A percentile compares a stretch with the other conserved stretches of the same genome.
These are phyloP conservation scores for Oostethus manadensis DNA, from an alignment of 2,113 vertebrate genomes.

Conservation along the genomic window DNA sequence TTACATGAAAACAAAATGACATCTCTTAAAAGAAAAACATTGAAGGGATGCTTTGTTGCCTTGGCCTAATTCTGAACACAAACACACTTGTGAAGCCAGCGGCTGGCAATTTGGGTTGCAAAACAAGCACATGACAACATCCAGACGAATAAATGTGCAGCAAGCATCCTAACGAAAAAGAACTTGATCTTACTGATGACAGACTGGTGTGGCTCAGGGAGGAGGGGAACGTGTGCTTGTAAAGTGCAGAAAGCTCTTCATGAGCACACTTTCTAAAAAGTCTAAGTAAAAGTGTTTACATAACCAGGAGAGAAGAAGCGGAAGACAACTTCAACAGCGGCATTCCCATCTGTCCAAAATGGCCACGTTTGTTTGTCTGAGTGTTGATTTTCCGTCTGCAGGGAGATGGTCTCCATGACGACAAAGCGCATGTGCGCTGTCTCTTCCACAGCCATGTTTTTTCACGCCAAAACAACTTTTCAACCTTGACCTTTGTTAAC, in stretches of 20 bases:
- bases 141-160: too few relatives aligned
- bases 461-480: too few relatives aligned
- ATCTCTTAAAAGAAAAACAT: too few relatives aligned
- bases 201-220: slow-evolving; percentile 6
- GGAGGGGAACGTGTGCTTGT: slow-evolving; percentile 1
- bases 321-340: neutral
- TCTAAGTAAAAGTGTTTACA: neutral
- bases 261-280: neutral
- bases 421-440: too few relatives aligned
- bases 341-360: neutral
- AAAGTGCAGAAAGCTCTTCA: slow-evolving; percentile 7
- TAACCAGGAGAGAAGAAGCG: neutral
- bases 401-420: too few relatives aligned
- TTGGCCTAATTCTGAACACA: neutral
- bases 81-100: too few relatives aligned
- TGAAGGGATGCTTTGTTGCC: neutral
- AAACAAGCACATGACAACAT: neutral
- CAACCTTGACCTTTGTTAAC: too few relatives aligned
- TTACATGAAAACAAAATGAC: slow-evolving; percentile 30
- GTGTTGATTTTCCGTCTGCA: too few relatives aligned
- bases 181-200: neutral
- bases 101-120: too few relatives aligned
- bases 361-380: neutral
- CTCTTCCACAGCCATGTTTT: too few relatives aligned
- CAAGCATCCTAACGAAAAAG: neutral